These are phyloP conservation scores for Melanotaenia pygmaea DNA, from an alignment of 2,797 vertebrate species.

Conservation along the genomic window DNA sequence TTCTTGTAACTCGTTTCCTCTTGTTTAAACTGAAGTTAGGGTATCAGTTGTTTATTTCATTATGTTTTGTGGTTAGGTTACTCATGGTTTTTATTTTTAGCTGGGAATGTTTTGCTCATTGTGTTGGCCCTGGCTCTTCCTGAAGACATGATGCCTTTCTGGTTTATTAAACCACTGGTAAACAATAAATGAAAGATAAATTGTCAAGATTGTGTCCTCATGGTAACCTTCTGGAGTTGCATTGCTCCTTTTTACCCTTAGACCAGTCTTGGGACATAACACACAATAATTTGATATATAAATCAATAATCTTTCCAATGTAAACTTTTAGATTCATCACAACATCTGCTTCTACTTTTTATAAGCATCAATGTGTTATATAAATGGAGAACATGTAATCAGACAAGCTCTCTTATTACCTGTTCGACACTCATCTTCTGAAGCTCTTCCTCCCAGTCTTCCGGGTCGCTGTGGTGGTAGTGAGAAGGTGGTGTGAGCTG, in stretches of 20 bases:
- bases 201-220: not conserved
- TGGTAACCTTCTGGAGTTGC: not conserved
- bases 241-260: too few species aligned
- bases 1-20: not conserved
- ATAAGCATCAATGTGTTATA: not conserved
- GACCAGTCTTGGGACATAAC: not conserved
- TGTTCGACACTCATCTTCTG: conserved; percentile 91
- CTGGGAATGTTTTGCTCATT: not conserved
- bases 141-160: not conserved
- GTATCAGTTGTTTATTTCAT: not conserved
- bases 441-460: conserved; percentile 92
- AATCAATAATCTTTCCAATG: not conserved
- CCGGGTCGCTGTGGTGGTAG: conserved; percentile 88
- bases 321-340: not conserved
- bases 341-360: not conserved
- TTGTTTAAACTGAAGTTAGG: not conserved
- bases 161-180: not conserved
- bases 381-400: too few species aligned
- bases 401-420: conserved; percentile 75
- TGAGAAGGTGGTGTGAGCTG: conserved; percentile 91
- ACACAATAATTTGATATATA: not conserved
- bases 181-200: not conserved
- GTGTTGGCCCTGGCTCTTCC: not conserved
- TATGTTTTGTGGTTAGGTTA: not conserved
- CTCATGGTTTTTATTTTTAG: not conserved